Evolutionary conservation across 2,888 invertebrate species (phyloP).

Genomic region (Drosophila kanekoi): DNA sequence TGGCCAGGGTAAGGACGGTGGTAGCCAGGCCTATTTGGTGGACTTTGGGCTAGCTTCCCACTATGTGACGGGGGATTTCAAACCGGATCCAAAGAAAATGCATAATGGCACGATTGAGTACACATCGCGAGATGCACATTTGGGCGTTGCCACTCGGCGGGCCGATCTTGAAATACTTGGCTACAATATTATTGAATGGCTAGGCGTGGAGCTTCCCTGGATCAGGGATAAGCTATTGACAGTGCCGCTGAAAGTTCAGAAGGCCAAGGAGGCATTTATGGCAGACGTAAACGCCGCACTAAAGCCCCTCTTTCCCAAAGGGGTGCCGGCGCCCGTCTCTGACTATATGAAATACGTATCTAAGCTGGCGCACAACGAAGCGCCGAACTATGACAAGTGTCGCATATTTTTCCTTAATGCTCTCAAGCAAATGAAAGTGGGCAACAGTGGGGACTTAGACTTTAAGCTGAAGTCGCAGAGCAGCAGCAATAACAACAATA

Average conservation of each 20-base stretch:
- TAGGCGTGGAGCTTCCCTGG: slow-evolving; percentile 94
- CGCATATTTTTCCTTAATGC: slow-evolving; percentile 88
- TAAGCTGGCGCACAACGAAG: slow-evolving; percentile 89
- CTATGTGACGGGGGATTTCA: slow-evolving; percentile 91
- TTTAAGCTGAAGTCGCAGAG: slow-evolving; percentile 65
- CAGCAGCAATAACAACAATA: slow-evolving; percentile 53
- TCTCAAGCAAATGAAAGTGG: slow-evolving; percentile 87
- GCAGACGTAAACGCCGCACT: slow-evolving; percentile 83
- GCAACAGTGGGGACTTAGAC: slow-evolving; percentile 87
- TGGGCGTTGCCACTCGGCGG: slow-evolving; percentile 94
- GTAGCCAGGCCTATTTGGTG: slow-evolving; percentile 92
- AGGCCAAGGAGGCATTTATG: slow-evolving; percentile 90
- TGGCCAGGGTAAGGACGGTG: slow-evolving; percentile 88
- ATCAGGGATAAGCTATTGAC: slow-evolving; percentile 87
- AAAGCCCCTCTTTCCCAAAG: slow-evolving; percentile 80
- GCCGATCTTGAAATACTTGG: slow-evolving; percentile 97
- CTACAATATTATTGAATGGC: slow-evolving; percentile 97
- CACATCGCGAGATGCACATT: slow-evolving; percentile 97
- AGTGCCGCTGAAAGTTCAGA: slow-evolving; percentile 88
- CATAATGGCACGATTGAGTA: slow-evolving; percentile 99
- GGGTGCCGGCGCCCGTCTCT: slow-evolving; percentile 86
- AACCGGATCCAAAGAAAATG: slow-evolving; percentile 95
- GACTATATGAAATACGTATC: slow-evolving; percentile 90
- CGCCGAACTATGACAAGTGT: slow-evolving; percentile 91
- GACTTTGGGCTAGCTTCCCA: slow-evolving; percentile 96